Base-by-base conservation (phyloP, 2,113 vertebrate species). In the Vidua chalybeata region DNA sequence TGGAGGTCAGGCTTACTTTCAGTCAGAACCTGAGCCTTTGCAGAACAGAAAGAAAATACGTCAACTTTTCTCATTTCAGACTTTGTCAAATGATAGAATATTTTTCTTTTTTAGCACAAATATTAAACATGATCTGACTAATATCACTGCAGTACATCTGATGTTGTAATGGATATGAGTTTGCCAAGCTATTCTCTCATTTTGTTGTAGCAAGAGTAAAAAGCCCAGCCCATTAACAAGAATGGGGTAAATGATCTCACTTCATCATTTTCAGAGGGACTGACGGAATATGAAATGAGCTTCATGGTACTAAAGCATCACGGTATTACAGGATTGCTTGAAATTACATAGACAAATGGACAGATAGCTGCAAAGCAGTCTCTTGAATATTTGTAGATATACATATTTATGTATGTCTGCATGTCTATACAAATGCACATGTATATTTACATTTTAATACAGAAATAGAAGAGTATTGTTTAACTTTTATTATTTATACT, bases 281-380 rank as follows among this genome's bases (percentile, higher is more conserved):
- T 93, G 97, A 96, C 97, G 96, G 97, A 97, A 98, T 97, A 96
- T 97, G 97, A 98, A 98, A 98, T 97, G 90, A 96, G 80, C 96
- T 96, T 96, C 86, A 78, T 89, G 91, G 94, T 87, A 96, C 90
- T 93, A 96, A 97, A 84, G 49, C 69, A 48, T 77, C 94, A 81
- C 51, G 73, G 68, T 94, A 89, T 93, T 96, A 91, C 17, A 93
- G 69, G 78, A 98, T 85, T 94, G 89, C 88, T 94, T 96, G 94
- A 96, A 92, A 92, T 92, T 85, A 67, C 67, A 76, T 41, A 87
- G 87, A 85, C 58, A 92, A 90, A 95, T 68, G 69, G 71, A 82
- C 59, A 90, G 61, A 89, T 39, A 86, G 66, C 48, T 62, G 51
- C 63, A 89, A 86, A 80, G 8, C 35, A 88, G 30, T 41, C 14